Conservation (phyloP, 1,140 invertebrate genomes). For the Zeugodacus cucurbitae region DNA sequence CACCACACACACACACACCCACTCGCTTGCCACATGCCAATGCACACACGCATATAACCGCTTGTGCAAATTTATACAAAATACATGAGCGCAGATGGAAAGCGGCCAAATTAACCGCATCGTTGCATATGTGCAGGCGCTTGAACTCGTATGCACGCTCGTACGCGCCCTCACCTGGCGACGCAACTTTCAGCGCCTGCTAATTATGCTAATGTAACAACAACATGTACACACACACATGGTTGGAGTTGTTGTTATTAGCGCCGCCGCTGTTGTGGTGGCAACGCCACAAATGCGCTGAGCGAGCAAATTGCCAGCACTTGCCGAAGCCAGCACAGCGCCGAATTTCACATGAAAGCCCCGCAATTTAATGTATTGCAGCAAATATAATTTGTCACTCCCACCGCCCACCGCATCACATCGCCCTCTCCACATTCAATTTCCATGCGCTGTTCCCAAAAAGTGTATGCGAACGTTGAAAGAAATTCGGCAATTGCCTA, state of each 20-base stretch:
- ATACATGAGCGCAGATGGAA: not conserved
- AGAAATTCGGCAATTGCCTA: not conserved
- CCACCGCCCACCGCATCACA: not conserved
- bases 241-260: not conserved
- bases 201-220: constrained; percentile 34
- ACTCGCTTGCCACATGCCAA: not conserved
- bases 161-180: not conserved
- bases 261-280: not conserved
- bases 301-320: not conserved
- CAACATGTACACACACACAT: not conserved
- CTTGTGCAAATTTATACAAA: not conserved
- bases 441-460: not conserved
- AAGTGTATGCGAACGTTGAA: not conserved
- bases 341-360: not conserved
- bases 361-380: not conserved
- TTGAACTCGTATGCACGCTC: not conserved
- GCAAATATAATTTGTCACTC: not conserved
- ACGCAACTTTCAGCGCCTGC: not conserved
- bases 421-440: not conserved
- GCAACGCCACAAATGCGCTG: not conserved
- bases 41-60: not conserved
- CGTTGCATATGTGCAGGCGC: constrained; percentile 28
- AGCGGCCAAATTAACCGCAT: constrained; percentile 15
- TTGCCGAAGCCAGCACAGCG: not conserved
- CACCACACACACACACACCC: not conserved